Evolutionary conservation across 2,113 vertebrate species (phyloP).

Genomic region (Xiphias gladius): DNA sequence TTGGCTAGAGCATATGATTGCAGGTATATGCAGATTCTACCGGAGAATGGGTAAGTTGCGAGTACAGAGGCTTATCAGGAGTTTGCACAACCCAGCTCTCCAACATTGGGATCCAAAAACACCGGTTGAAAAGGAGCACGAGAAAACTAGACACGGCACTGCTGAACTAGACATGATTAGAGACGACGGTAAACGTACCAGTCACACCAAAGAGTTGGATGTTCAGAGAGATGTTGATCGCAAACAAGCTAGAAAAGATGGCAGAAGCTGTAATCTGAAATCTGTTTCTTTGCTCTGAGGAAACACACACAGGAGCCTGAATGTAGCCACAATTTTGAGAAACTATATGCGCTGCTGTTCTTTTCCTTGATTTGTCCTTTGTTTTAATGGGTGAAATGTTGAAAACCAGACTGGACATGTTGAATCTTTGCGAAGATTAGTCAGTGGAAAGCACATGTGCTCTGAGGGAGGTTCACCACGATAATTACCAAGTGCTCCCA

Average conservation of each 20-base stretch:
- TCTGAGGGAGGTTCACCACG: constrained; percentile 71
- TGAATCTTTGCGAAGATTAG: constrained; percentile 64
- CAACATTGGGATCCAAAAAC: constrained; percentile 56
- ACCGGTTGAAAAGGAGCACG: constrained; percentile 70
- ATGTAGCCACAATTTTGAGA: not conserved
- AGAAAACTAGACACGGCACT: too few species aligned
- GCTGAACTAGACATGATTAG: constrained; percentile 60
- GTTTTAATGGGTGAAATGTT: constrained; percentile 47
- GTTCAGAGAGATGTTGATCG: constrained; percentile 18
- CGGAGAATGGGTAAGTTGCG: constrained; percentile 23
- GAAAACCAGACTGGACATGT: constrained; percentile 45
- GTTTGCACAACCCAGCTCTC: constrained; percentile 62
- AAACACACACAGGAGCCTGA: not conserved
- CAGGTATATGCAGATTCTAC: constrained; percentile 77
- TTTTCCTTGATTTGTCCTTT: constrained; percentile 18
- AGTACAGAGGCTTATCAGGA: constrained; percentile 72
- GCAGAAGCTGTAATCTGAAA: constrained; percentile 38
- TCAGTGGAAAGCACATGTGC: constrained; percentile 74
- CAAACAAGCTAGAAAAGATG: not conserved
- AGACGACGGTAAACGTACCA: constrained; percentile 16
- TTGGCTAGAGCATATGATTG: constrained; percentile 66
- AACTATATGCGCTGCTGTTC: constrained; percentile 6
- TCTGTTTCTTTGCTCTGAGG: constrained; percentile 37
- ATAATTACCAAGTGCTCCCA: constrained; percentile 78
- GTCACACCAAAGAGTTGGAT: constrained; percentile 11